phyloP scores from a whole-genome alignment of 2,113 vertebrate genomes.

The Raja brachyura region DNA sequence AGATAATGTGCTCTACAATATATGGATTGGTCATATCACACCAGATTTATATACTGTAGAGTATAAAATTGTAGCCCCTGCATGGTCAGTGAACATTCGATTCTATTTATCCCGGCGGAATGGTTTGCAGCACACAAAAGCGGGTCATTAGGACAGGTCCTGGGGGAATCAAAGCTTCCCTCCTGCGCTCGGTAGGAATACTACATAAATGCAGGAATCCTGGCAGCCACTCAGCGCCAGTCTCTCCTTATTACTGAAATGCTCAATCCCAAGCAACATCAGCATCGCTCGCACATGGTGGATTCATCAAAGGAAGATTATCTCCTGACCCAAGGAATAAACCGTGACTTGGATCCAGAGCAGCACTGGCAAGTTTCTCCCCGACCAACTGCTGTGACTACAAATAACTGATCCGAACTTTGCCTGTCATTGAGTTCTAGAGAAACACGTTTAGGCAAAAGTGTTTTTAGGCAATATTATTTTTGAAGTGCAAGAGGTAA shows the following conservation, averaged over 20 bases:
- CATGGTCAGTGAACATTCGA: background rate
- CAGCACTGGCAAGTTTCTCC: background rate
- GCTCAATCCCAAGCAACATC: too few relatives aligned
- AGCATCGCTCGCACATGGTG: too few relatives aligned
- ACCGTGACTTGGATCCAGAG: background rate
- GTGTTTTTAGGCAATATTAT: too few relatives aligned
- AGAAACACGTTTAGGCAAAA: background rate
- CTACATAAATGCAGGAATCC: background rate
- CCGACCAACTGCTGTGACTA: background rate
- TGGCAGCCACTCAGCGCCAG: background rate
- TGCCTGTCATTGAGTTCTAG: background rate
- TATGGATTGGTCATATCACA: background rate
- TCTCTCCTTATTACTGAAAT: too few relatives aligned
- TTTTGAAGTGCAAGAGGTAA: background rate
- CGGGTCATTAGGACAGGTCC: background rate
- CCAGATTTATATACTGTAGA: too few relatives aligned
- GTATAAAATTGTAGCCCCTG: background rate
- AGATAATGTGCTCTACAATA: background rate
- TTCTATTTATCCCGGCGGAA: too few relatives aligned
- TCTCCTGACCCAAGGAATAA: background rate
- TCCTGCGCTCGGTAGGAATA: background rate
- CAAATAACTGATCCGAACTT: background rate
- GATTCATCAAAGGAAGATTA: background rate
- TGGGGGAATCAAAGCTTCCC: too few relatives aligned
- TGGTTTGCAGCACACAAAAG: background rate